Base-by-base conservation (phyloP, 2,888 invertebrate genomes). In the Hemistola chrysoprasaria region DNA sequence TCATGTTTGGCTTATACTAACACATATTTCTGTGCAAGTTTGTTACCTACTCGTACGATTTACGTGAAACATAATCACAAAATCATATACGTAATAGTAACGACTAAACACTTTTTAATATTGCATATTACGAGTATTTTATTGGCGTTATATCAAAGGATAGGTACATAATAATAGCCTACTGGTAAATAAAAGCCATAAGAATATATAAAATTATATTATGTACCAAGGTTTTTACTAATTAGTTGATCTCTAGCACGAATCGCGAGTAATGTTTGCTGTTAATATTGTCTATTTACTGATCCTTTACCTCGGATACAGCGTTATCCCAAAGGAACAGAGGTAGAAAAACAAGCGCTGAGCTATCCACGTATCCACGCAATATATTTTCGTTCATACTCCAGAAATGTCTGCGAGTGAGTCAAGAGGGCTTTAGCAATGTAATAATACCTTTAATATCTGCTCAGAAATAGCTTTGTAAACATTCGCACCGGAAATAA, bases 401-500 rank as follows among this genome's bases (percentile, higher is more conserved):
- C 56, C 55, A 47, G 53, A 65, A 59, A 63, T 63, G 59, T 56
- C 52, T 50, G 46, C 47, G 53, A 56, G 53, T 59, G 56, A 54
- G 52, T 52, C 59, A 55, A 63, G 54, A 53, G 50, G 61, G 57
- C 59, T 66, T 60, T 60, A 65, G 65, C 69, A 74, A 75, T 72
- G 71, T 78, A 76, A 78, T 79, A 78, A 77, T 75, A 71, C 68
- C 66, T 77, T 70, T 77, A 73, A 76, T 79, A 76, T 71, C 66
- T 65, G 58, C 54, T 38, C 8, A 32, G 21, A 32, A 43, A 73
- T 71, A 62, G 67, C 58, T 69, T 59, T 66, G 67, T 70, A 75
- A 76, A 78, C 65, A 75, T 73, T 67, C 59, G 65, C 59, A 59
- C 59, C 50, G 52, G 50, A 60, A 42, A 62, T 66, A 57, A 49